Conservation (phyloP, 2,113 vertebrate species). For the Mus musculus region DNA sequence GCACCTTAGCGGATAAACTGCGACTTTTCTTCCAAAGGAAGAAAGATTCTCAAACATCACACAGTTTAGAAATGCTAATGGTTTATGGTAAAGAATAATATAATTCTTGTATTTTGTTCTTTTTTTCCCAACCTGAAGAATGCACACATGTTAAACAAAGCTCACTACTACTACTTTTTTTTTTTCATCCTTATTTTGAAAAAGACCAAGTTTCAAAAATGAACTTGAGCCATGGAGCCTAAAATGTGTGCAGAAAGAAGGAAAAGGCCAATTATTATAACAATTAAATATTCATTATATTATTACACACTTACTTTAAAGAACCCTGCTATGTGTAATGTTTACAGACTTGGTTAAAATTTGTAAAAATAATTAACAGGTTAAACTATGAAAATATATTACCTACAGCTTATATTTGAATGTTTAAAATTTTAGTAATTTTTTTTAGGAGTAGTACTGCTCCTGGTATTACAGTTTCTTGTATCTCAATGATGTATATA, state of each 20-base stretch:
- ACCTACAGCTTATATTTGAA: conserved; percentile 50
- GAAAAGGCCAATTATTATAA: conserved; percentile 73
- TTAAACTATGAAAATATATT: conserved; percentile 58
- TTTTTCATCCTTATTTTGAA: conserved; percentile 80
- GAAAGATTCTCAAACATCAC: conserved; percentile 65
- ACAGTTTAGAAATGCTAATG: conserved; percentile 63
- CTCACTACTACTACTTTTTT: conserved; percentile 62
- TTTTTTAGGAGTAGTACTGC: conserved; percentile 55
- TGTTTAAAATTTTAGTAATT: conserved; percentile 47
- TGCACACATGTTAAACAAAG: conserved; percentile 72
- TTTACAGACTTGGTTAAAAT: conserved; percentile 56
- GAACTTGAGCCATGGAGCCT: conserved; percentile 79
- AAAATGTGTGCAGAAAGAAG: conserved; percentile 64
- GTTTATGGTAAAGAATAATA: conserved; percentile 56
- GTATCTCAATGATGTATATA: not conserved
- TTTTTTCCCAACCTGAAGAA: conserved; percentile 64
- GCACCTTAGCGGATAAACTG: conserved; percentile 82
- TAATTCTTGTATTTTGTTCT: conserved; percentile 64
- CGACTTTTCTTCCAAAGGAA: conserved; percentile 61
- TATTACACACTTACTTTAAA: conserved; percentile 55
- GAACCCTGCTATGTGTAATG: not conserved
- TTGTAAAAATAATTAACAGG: conserved; percentile 44
- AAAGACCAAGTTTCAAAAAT: conserved; percentile 78
- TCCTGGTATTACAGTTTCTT: conserved; percentile 20
- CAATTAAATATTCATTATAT: conserved; percentile 83